phyloP scores from a whole-genome alignment of 2,888 invertebrate species.

The Sycophila texana region DNA sequence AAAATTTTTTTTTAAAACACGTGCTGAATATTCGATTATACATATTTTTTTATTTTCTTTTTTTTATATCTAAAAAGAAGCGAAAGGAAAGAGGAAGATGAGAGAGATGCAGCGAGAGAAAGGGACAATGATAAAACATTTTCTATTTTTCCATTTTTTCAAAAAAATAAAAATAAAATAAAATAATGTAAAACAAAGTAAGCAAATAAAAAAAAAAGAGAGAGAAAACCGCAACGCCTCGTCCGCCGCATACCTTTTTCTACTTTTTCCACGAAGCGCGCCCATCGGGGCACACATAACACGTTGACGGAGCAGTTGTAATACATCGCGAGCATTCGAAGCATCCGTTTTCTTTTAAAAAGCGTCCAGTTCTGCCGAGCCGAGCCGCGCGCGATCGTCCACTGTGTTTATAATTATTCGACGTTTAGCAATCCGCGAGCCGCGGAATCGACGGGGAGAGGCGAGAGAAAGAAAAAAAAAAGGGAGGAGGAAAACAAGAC shows the following conservation, averaged over 20 bases:
- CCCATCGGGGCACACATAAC: too few species aligned
- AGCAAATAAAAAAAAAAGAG: too few species aligned
- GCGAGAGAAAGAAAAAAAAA: not conserved
- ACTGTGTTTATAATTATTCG: constrained; percentile 32
- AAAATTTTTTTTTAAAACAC: not conserved
- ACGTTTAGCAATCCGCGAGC: constrained; percentile 16
- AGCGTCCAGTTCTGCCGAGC: constrained; percentile 35
- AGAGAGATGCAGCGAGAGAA: too few species aligned
- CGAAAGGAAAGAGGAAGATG: not conserved
- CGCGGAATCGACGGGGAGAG: constrained; percentile 1
- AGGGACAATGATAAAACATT: too few species aligned
- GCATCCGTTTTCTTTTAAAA: not conserved
- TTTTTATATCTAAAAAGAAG: not conserved
- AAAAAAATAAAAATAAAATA: too few species aligned
- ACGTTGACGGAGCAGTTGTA: too few species aligned
- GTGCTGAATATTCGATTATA: not conserved
- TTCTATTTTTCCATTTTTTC: too few species aligned
- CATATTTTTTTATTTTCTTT: not conserved
- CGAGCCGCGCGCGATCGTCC: constrained; percentile 42
- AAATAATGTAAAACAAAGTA: too few species aligned
- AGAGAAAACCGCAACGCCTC: too few species aligned
- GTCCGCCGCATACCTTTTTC: not conserved
- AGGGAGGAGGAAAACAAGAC: constrained; percentile 33
- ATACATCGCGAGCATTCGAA: too few species aligned
- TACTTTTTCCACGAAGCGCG: too few species aligned